phyloP scores from a whole-genome alignment of 2,797 vertebrate genomes.

The Nothura maculosa region DNA sequence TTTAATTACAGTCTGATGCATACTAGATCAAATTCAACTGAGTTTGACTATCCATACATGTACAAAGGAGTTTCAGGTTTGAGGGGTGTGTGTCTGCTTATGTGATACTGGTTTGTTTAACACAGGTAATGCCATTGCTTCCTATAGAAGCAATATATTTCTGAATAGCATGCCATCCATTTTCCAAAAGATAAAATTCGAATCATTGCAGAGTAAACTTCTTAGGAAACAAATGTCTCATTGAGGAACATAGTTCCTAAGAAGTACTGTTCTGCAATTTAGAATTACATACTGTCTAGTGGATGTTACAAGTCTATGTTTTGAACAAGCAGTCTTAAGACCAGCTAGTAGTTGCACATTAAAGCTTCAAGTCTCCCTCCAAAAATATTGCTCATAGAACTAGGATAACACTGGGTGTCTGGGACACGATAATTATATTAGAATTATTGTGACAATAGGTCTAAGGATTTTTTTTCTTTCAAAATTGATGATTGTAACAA shows the following conservation, averaged over 20 bases:
- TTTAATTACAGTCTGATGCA: background rate
- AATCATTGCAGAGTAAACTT: background rate
- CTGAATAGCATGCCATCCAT: background rate
- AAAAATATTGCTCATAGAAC: background rate
- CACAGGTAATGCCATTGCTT: background rate
- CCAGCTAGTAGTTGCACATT: background rate
- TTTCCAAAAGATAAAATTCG: background rate
- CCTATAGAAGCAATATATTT: background rate
- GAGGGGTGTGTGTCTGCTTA: background rate
- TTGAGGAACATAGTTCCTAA: background rate
- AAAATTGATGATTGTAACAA: background rate
- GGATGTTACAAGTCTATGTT: background rate
- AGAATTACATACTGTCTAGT: background rate
- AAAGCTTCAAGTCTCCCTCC: background rate
- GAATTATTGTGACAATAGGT: background rate
- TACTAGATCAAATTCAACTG: background rate
- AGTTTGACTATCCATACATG: background rate
- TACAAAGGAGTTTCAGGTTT: background rate
- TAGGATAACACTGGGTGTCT: rapidly evolving
- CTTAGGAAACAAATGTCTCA: background rate
- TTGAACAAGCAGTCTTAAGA: background rate
- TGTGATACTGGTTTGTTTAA: background rate
- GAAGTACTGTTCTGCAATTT: background rate
- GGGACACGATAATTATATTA: background rate
- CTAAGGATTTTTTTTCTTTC: background rate